Conservation (phyloP, 2,797 vertebrate species). For the Myoxocephalus aenaeus region DNA sequence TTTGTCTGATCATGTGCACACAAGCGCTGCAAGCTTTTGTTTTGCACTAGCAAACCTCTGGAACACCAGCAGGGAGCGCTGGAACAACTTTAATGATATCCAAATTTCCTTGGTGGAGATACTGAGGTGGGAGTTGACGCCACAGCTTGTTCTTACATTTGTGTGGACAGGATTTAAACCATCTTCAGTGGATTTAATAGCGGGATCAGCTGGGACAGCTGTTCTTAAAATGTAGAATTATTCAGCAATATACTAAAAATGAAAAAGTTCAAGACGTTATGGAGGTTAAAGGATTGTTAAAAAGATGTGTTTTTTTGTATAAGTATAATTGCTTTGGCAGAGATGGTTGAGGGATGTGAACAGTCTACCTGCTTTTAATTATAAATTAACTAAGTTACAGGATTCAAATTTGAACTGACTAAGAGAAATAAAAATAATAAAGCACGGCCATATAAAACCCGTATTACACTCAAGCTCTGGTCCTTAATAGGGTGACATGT, state of each 20-base stretch:
- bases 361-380: neutral
- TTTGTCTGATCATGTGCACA: slow-evolving; percentile 2
- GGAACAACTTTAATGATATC: slow-evolving; percentile 16
- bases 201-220: slow-evolving; percentile 16
- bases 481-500: neutral
- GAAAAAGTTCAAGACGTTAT: neutral
- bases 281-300: slow-evolving; percentile 5
- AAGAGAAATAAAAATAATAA: neutral
- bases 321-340: neutral
- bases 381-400: neutral
- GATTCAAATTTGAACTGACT: neutral
- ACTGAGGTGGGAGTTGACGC: slow-evolving; percentile 15
- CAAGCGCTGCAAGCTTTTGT: slow-evolving; percentile 13
- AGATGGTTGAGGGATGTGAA: neutral
- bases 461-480: neutral
- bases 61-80: slow-evolving; percentile 63
- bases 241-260: neutral
- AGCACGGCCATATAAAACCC: neutral
- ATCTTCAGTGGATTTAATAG: slow-evolving; percentile 14
- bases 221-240: slow-evolving; percentile 7
- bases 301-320: neutral
- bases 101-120: slow-evolving; percentile 2
- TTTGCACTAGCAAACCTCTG: slow-evolving; percentile 14
- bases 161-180: slow-evolving; percentile 10
- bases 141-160: slow-evolving; percentile 10